phyloP scores from a whole-genome alignment of 2,113 vertebrate genomes.

The Meriones unguiculatus region DNA sequence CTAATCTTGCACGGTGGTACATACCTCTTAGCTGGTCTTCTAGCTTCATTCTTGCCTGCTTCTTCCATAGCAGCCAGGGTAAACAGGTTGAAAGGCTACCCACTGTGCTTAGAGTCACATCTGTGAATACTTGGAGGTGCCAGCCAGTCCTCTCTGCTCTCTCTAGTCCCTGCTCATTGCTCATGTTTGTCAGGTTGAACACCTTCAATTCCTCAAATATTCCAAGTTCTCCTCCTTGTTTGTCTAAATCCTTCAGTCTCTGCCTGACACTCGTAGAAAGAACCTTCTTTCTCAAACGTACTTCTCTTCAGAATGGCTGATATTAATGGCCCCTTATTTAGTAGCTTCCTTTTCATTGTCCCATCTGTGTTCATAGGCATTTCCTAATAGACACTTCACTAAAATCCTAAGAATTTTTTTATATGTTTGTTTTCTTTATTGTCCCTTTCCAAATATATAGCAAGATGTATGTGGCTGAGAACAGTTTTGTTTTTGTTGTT shows the following conservation, averaged over 20 bases:
- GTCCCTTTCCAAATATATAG: not conserved
- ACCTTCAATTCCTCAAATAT: not conserved
- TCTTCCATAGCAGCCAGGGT: not conserved
- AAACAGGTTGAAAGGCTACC: conserved; percentile 3
- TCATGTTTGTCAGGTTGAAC: not conserved
- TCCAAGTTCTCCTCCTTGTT: not conserved
- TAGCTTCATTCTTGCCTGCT: not conserved
- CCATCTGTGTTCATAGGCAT: not conserved
- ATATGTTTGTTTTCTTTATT: conserved; percentile 17
- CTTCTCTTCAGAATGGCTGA: not conserved
- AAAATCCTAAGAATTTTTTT: conserved; percentile 43
- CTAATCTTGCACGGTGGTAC: not conserved
- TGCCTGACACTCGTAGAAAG: not conserved
- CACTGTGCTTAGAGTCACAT: not conserved
- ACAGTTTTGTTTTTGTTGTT: not conserved
- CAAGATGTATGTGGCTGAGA: not conserved
- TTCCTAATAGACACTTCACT: conserved; percentile 18
- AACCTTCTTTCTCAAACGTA: not conserved
- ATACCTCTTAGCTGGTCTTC: not conserved
- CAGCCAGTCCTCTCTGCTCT: not conserved
- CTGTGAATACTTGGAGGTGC: not conserved
- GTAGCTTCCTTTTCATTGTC: not conserved
- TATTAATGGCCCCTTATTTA: not conserved
- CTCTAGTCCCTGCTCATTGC: not conserved
- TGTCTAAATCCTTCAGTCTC: not conserved